Conservation (phyloP, 2,113 vertebrate species). For the Syngnathus scovelli region DNA sequence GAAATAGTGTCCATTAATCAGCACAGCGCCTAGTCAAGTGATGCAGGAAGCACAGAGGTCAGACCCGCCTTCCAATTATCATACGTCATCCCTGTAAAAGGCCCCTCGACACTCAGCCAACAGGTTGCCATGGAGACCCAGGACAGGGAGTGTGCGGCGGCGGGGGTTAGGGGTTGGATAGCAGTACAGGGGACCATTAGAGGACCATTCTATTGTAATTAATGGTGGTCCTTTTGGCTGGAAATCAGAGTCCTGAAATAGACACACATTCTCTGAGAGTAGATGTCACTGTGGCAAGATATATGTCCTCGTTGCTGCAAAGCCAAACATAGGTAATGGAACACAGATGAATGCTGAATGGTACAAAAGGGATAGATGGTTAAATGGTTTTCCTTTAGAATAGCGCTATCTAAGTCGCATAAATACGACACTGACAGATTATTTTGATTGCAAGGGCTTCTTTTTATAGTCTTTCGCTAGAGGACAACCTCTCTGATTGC, state of each 20-base stretch:
- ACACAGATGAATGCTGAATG: not conserved
- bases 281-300: slow-evolving; percentile 42
- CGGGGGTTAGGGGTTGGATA: slow-evolving; percentile 44
- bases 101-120: slow-evolving; percentile 46
- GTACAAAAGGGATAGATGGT: slow-evolving; percentile 15
- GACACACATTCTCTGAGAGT: slow-evolving; percentile 36
- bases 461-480: slow-evolving; percentile 4
- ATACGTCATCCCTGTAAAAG: slow-evolving; percentile 57
- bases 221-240: slow-evolving; percentile 63
- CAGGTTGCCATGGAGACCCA: slow-evolving; percentile 70
- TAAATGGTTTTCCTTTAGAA: slow-evolving; percentile 34
- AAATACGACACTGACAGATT: not conserved
- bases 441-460: not conserved
- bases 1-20: slow-evolving; percentile 61
- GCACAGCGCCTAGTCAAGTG: slow-evolving; percentile 62
- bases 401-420: slow-evolving; percentile 6
- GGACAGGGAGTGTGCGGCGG: slow-evolving; percentile 27
- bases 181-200: slow-evolving; percentile 62
- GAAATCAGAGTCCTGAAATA: slow-evolving; percentile 47
- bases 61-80: slow-evolving; percentile 57
- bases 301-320: slow-evolving; percentile 22
- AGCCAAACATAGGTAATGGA: slow-evolving; percentile 3
- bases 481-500: slow-evolving; percentile 25
- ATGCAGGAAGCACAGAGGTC: slow-evolving; percentile 50
- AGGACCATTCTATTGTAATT: slow-evolving; percentile 67